Percentiles rank a stretch among this genome's conserved stretches.
phyloP scores from a whole-genome alignment of 2,797 vertebrate genomes.

The Clarias pachynema region DNA sequence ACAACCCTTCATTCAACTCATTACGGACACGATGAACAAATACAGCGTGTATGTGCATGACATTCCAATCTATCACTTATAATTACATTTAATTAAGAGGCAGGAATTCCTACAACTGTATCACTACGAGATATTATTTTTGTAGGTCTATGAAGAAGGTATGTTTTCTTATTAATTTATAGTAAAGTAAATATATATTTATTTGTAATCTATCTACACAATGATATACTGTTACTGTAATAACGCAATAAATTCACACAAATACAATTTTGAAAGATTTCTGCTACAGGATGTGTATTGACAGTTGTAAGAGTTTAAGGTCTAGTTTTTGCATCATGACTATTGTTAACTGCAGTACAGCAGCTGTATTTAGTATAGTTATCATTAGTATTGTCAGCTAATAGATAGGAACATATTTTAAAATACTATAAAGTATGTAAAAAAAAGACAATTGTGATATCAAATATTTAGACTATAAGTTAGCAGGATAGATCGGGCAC shows the following conservation, averaged over 20 bases:
- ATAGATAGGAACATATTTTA: no score
- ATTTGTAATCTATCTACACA: neutral
- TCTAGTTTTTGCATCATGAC: no score
- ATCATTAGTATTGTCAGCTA: no score
- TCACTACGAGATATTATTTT: neutral
- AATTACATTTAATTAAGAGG: neutral
- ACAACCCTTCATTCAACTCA: neutral
- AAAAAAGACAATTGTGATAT: neutral
- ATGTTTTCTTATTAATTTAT: neutral
- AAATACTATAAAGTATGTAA: no score
- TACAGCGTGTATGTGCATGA: neutral
- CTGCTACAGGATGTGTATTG: neutral
- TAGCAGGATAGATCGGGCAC: neutral
- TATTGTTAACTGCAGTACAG: no score
- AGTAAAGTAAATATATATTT: neutral
- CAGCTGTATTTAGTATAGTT: no score
- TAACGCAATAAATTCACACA: no score
- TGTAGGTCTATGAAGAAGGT: neutral
- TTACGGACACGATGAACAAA: conserved; percentile 1
- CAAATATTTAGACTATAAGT: neutral
- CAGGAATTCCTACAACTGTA: neutral
- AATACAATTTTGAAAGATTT: neutral
- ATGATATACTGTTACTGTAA: neutral
- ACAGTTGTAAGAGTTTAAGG: no score
- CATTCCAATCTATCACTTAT: neutral